These are phyloP conservation scores for Tetragnatha montana DNA, from an alignment of 2,888 invertebrate species.

Conservation along the genomic window DNA sequence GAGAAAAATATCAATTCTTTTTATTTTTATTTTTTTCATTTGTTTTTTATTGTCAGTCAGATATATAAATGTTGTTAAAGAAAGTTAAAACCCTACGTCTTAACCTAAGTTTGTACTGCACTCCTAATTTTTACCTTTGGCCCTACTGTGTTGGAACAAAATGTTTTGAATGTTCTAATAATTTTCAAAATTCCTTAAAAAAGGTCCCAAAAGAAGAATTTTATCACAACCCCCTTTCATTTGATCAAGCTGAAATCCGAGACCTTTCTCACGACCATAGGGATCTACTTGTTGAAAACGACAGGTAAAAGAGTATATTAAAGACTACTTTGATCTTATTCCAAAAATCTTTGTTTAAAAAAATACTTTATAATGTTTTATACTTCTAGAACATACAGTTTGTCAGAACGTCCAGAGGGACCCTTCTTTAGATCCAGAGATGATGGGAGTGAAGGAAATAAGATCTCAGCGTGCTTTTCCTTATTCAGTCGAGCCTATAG, in stretches of 20 bases:
- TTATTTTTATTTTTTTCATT: no score
- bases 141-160: no score
- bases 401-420: background rate
- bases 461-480: slow-evolving; percentile 9
- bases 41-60: no score
- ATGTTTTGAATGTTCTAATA: background rate
- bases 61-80: no score
- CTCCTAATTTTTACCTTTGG: no score
- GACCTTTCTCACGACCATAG: background rate
- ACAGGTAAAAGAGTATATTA: background rate
- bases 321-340: background rate
- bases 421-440: background rate
- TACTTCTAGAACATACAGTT: background rate
- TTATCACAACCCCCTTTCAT: background rate
- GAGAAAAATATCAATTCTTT: no score
- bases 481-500: slow-evolving; percentile 7
- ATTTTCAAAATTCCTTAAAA: background rate
- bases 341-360: background rate
- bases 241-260: background rate
- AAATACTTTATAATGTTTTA: background rate
- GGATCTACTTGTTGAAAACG: background rate
- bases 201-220: background rate
- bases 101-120: no score
- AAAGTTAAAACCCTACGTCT: no score
- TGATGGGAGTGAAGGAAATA: background rate